A percentile compares a stretch with the other conserved stretches of the same genome.
Evolutionary conservation across 1,140 invertebrate genomes (phyloP).

Genomic region (Cyrtorhinus lividipennis): DNA sequence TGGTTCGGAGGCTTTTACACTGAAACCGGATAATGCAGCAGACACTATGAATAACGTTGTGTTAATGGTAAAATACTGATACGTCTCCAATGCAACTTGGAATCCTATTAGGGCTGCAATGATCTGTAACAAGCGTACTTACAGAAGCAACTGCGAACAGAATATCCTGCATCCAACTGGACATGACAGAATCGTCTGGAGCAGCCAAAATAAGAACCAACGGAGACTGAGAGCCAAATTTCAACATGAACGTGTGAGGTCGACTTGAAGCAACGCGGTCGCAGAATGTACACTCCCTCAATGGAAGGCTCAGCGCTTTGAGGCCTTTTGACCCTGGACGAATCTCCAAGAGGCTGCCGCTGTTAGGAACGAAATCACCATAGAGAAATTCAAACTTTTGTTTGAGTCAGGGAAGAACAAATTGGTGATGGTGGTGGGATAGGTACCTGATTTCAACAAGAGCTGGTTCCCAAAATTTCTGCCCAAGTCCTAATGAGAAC

Average conservation of each 20-base stretch:
- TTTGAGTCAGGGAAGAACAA: not conserved
- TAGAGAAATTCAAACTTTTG: too few relatives aligned
- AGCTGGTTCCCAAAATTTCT: slow-evolving; percentile 12
- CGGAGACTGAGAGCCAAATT: not conserved
- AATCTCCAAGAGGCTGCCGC: slow-evolving; percentile 7
- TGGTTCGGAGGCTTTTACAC: not conserved
- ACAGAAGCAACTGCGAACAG: slow-evolving; percentile 7
- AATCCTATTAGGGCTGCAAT: not conserved
- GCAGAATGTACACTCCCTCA: slow-evolving; percentile 1
- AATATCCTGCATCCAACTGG: slow-evolving; percentile 5
- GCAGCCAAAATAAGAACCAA: not conserved
- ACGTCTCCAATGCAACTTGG: not conserved
- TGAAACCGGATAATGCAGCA: not conserved
- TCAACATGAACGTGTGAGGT: slow-evolving; percentile 4
- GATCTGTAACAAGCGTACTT: not conserved
- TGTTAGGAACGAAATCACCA: not conserved
- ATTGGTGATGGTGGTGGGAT: not conserved
- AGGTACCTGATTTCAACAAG: slow-evolving; percentile 10
- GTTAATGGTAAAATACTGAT: too few relatives aligned
- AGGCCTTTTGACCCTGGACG: not conserved
- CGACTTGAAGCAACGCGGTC: not conserved
- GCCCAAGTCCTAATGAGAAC: slow-evolving; percentile 3
- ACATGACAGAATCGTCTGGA: slow-evolving; percentile 3
- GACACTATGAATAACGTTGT: too few relatives aligned
- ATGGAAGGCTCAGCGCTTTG: not conserved